These are phyloP conservation scores for Tretioscincus oriximinensis DNA, from an alignment of 2,113 vertebrate species.

Conservation along the genomic window DNA sequence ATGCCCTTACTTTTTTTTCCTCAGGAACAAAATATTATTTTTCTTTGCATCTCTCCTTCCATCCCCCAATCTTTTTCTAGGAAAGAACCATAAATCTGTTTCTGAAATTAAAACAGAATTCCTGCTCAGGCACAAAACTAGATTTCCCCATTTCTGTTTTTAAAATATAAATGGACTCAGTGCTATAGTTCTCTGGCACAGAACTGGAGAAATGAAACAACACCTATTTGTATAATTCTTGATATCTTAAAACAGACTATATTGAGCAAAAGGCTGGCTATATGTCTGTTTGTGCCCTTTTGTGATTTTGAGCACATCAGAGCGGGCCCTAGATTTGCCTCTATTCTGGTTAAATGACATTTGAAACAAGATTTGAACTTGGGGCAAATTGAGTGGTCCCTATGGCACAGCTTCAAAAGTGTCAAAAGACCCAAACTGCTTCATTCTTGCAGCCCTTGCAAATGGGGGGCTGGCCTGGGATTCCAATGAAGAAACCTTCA, in stretches of 20 bases:
- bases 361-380: too few species aligned
- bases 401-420: too few species aligned
- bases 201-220: not conserved
- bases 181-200: not conserved
- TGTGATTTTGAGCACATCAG: too few species aligned
- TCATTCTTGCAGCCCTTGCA: too few species aligned
- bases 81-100: not conserved
- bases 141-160: not conserved
- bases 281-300: too few species aligned
- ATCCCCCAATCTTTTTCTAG: not conserved
- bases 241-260: not conserved
- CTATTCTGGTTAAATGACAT: too few species aligned
- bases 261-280: too few species aligned
- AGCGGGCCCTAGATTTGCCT: too few species aligned
- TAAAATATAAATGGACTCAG: not conserved
- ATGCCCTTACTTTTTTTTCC: slow-evolving; percentile 10
- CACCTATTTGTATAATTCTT: not conserved
- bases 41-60: not conserved
- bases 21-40: not conserved
- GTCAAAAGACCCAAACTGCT: too few species aligned
- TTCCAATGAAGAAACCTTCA: too few species aligned
- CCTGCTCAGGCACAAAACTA: slow-evolving; percentile 14
- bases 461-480: too few species aligned
- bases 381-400: too few species aligned
- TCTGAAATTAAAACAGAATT: slow-evolving; percentile 26